Evolutionary conservation across 2,113 vertebrate species (phyloP).

Genomic region (Rousettus leschenaultii): DNA sequence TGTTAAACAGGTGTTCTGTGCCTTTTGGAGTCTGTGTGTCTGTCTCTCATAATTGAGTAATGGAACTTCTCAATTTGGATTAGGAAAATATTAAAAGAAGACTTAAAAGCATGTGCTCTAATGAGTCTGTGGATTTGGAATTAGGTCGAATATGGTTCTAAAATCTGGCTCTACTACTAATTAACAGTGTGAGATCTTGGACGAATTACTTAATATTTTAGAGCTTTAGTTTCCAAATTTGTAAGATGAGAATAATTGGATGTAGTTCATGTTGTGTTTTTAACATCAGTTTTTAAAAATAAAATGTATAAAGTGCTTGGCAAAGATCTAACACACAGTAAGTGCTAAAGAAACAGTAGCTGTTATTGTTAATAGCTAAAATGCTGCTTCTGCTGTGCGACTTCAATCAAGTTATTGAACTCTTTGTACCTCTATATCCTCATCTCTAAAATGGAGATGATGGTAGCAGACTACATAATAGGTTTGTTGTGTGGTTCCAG

Average conservation of each 20-base stretch:
- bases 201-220: background rate
- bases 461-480: background rate
- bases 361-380: background rate
- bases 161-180: background rate
- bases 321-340: background rate
- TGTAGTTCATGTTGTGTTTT: background rate
- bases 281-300: background rate
- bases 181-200: background rate
- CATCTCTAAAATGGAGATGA: background rate
- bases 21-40: slow-evolving; percentile 18
- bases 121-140: background rate
- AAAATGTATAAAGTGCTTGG: background rate
- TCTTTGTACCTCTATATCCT: background rate
- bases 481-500: background rate
- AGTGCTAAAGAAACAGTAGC: background rate
- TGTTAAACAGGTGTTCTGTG: slow-evolving; percentile 27
- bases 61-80: background rate
- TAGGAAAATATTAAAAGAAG: background rate
- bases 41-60: slow-evolving; percentile 10
- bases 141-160: background rate
- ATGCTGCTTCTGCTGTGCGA: background rate
- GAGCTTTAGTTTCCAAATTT: background rate
- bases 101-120: background rate
- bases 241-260: background rate
- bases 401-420: background rate